Evolutionary conservation across 2,888 invertebrate species (phyloP).

Genomic region (Epinotia nisella): DNA sequence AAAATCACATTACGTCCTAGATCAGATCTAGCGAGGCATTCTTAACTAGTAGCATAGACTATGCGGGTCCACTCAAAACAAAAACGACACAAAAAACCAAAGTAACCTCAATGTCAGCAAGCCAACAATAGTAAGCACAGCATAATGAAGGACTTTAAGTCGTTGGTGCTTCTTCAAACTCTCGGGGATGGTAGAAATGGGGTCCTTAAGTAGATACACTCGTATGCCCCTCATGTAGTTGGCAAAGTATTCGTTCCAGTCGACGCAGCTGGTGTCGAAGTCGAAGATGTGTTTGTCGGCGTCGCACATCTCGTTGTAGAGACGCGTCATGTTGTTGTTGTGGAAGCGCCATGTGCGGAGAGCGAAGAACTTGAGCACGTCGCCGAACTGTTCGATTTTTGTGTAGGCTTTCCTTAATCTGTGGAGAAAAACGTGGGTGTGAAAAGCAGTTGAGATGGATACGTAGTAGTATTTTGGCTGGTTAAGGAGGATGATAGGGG

Average conservation of each 20-base stretch:
- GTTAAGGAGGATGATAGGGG: too few species aligned
- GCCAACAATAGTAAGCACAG: constrained; percentile 51
- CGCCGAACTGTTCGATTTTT: constrained; percentile 89
- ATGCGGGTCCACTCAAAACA: not conserved
- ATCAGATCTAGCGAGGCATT: not conserved
- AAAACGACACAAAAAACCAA: constrained; percentile 32
- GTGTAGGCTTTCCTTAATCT: constrained; percentile 90
- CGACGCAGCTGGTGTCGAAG: constrained; percentile 86
- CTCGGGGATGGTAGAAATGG: constrained; percentile 86
- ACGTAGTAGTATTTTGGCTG: too few species aligned
- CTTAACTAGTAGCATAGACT: not conserved
- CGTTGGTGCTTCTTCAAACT: constrained; percentile 76
- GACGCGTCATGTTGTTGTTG: constrained; percentile 83
- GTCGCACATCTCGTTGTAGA: constrained; percentile 82
- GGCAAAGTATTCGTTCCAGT: constrained; percentile 89
- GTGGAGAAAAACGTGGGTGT: constrained; percentile 45
- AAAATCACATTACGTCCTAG: too few species aligned
- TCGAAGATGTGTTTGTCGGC: constrained; percentile 86
- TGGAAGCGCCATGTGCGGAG: constrained; percentile 89
- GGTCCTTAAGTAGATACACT: constrained; percentile 90
- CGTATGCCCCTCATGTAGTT: constrained; percentile 89
- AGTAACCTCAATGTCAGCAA: constrained; percentile 42
- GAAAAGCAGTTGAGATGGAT: too few species aligned
- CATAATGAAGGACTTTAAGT: constrained; percentile 61
- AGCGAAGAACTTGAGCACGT: constrained; percentile 89